Evolutionary conservation across 1,140 invertebrate species (phyloP).

Genomic region (Penaeus japonicus): DNA sequence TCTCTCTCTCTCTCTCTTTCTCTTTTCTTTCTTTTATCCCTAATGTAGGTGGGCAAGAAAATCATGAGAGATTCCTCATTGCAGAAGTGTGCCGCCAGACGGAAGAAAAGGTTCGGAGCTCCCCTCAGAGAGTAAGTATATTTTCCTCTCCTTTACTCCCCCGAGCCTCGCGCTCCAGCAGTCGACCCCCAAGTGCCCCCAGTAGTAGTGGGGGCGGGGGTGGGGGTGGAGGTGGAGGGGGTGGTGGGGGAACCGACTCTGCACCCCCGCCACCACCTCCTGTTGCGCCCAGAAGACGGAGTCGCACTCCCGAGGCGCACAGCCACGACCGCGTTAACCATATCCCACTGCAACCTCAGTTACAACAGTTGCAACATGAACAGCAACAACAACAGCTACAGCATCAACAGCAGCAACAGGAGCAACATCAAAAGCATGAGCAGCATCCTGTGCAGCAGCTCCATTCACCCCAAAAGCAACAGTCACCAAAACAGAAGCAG

Average conservation of each 20-base stretch:
- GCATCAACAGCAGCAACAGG: slow-evolving; percentile 7
- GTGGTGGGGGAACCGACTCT: slow-evolving; percentile 38
- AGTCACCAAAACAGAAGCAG: too few species aligned
- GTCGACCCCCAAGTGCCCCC: slow-evolving; percentile 44
- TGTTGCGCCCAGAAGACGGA: slow-evolving; percentile 50
- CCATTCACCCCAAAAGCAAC: too few species aligned
- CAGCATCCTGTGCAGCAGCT: neutral
- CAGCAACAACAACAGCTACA: slow-evolving; percentile 29
- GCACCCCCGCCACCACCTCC: slow-evolving; percentile 46
- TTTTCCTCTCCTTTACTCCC: slow-evolving; percentile 53
- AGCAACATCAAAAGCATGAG: slow-evolving; percentile 9
- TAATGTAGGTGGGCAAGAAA: neutral
- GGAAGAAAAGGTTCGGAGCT: slow-evolving; percentile 56
- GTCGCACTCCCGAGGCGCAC: slow-evolving; percentile 48
- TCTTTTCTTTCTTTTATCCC: neutral
- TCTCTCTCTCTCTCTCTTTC: too few species aligned
- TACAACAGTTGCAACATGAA: slow-evolving; percentile 6
- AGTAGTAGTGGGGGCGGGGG: slow-evolving; percentile 34
- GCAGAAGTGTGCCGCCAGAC: slow-evolving; percentile 64
- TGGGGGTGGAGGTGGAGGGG: slow-evolving; percentile 37
- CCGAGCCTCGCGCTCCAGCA: slow-evolving; percentile 54
- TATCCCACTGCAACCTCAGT: slow-evolving; percentile 22
- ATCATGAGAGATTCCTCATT: slow-evolving; percentile 60
- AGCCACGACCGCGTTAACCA: slow-evolving; percentile 44
- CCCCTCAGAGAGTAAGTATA: slow-evolving; percentile 56